phyloP scores from a whole-genome alignment of 30 jellyfish, hydroid and myxozoan species.

The Pseudorhiza aurosa region DNA sequence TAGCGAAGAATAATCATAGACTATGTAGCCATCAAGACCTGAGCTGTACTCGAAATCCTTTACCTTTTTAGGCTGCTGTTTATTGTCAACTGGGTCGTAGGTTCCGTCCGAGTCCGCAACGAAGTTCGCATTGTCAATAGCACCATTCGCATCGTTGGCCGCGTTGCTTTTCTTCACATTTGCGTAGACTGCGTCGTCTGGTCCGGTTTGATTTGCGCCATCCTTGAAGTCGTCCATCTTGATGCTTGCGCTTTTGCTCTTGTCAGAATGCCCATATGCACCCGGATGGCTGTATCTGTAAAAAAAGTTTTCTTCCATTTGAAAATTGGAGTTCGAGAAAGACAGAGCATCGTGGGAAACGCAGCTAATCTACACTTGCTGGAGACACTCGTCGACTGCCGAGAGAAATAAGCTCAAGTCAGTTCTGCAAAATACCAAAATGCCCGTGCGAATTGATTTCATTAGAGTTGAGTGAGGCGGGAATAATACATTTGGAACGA shows the following conservation, averaged over 20 bases:
- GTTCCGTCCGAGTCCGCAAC: slow-evolving; percentile 81
- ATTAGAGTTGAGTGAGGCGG: no score
- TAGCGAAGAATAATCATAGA: slow-evolving; percentile 34
- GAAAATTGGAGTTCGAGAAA: no score
- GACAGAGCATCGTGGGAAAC: no score
- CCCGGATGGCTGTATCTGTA: not conserved
- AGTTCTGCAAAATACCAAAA: no score
- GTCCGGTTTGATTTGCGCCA: slow-evolving; percentile 3
- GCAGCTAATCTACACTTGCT: no score
- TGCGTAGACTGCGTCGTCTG: slow-evolving; percentile 48
- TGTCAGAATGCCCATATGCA: not conserved
- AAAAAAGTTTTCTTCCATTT: no score
- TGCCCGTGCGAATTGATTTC: no score
- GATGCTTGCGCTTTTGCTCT: not conserved
- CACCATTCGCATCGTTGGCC: slow-evolving; percentile 6
- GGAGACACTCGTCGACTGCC: no score
- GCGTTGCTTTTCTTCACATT: not conserved
- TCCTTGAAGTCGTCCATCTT: slow-evolving; percentile 3
- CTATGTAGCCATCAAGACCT: slow-evolving; percentile 45
- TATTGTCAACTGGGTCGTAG: slow-evolving; percentile 43
- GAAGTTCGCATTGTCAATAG: slow-evolving; percentile 50
- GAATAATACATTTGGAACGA: no score
- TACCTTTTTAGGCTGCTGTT: slow-evolving; percentile 56
- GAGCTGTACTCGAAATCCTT: slow-evolving; percentile 10
- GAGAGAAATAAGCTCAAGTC: no score